These are phyloP conservation scores for Gnathonemus echidnorhynchus DNA, from an alignment of 2,113 vertebrate genomes.

Conservation along the genomic window DNA sequence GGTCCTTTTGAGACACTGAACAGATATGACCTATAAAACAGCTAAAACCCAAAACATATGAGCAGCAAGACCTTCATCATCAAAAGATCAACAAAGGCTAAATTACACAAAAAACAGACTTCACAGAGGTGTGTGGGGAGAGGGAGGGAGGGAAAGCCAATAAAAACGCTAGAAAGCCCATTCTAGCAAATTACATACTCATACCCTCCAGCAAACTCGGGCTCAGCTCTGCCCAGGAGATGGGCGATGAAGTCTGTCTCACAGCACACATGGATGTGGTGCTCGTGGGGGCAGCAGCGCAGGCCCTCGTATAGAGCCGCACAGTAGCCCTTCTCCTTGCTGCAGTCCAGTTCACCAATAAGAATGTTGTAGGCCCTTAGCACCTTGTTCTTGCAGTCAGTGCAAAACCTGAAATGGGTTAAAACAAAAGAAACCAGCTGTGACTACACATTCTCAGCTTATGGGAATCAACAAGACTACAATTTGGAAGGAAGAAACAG, in stretches of 20 bases:
- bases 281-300: conserved; percentile 88
- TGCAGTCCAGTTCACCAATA: conserved; percentile 88
- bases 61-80: background rate
- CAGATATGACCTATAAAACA: background rate
- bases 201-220: conserved; percentile 91
- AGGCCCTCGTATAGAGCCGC: conserved; percentile 89
- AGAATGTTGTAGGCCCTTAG: conserved; percentile 92
- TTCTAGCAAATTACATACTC: conserved; percentile 86
- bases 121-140: conserved; percentile 7
- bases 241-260: conserved; percentile 95
- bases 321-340: conserved; percentile 91
- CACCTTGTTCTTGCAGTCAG: conserved; percentile 95
- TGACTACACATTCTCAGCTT: background rate
- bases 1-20: background rate
- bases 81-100: background rate
- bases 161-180: conserved; percentile 66
- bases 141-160: conserved; percentile 50
- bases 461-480: background rate
- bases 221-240: conserved; percentile 86
- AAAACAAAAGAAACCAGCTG: background rate
- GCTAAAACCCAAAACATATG: background rate
- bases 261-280: conserved; percentile 91
- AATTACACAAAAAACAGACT: background rate
- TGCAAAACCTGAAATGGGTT: conserved; percentile 73
- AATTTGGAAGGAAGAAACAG: background rate